Percentiles rank a stretch among this genome's conserved stretches.
These are phyloP conservation scores for Plebejus anna DNA, from an alignment of 2,888 invertebrate species.

Conservation along the genomic window DNA sequence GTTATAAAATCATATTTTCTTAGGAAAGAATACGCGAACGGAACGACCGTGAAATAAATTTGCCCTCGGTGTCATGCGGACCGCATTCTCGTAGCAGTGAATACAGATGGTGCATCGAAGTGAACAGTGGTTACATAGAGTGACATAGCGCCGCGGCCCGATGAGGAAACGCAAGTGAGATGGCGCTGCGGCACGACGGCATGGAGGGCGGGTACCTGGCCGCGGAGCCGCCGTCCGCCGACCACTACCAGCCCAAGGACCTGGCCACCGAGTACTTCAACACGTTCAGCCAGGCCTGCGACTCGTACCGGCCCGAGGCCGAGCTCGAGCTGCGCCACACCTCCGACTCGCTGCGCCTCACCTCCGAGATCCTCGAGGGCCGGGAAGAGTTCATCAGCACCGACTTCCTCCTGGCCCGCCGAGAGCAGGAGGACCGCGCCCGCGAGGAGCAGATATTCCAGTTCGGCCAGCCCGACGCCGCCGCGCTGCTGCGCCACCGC, in stretches of 20 bases:
- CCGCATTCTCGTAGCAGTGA: neutral
- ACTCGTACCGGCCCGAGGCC: conserved; percentile 61
- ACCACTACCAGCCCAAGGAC: conserved; percentile 62
- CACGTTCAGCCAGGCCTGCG: conserved; percentile 72
- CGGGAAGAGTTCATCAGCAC: conserved; percentile 48
- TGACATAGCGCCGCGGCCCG: neutral
- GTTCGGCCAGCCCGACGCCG: conserved; percentile 82
- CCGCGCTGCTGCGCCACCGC: conserved; percentile 74
- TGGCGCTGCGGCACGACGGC: conserved; percentile 65
- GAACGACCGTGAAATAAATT: neutral
- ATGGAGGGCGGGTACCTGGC: conserved; percentile 73
- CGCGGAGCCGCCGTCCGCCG: conserved; percentile 80
- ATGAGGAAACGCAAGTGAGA: conserved; percentile 42
- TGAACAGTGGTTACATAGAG: neutral
- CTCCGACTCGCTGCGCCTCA: conserved; percentile 61
- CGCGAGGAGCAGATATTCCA: conserved; percentile 67
- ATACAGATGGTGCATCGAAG: neutral
- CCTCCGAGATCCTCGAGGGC: conserved; percentile 61
- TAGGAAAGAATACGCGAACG: neutral
- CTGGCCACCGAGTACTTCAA: conserved; percentile 71
- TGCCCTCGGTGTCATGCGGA: neutral
- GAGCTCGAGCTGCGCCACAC: conserved; percentile 63
- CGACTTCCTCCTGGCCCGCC: conserved; percentile 39
- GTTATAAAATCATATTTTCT: neutral
- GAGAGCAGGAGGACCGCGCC: conserved; percentile 41